These are phyloP conservation scores for Pseudolycoriella hygida DNA, from an alignment of 2,888 invertebrate species.

Conservation along the genomic window DNA sequence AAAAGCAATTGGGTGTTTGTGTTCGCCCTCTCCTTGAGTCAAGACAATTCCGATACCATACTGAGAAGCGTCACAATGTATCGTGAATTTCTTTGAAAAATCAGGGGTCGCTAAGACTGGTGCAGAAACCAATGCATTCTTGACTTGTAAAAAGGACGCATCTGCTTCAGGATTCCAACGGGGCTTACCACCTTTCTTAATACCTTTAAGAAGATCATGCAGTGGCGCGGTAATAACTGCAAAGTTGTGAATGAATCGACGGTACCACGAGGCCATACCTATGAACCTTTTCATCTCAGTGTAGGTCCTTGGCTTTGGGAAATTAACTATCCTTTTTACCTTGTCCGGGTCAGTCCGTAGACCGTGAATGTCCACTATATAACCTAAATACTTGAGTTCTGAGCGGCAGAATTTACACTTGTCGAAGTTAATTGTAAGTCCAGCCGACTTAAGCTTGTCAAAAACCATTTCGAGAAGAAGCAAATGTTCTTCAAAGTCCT, in stretches of 20 bases:
- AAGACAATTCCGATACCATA: no score
- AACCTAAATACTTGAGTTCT: no score
- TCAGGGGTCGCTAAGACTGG: neutral
- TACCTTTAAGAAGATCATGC: no score
- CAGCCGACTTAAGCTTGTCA: no score
- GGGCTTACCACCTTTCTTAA: neutral
- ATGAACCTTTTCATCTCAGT: no score
- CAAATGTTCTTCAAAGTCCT: no score
- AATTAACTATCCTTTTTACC: slow-evolving; percentile 6
- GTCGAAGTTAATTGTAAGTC: no score
- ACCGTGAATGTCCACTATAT: neutral
- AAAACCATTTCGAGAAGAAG: neutral
- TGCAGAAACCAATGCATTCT: no score
- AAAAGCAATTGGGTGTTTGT: no score
- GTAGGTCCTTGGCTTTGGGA: slow-evolving; percentile 6
- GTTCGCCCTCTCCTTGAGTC: no score
- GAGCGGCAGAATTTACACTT: no score
- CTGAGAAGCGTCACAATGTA: neutral
- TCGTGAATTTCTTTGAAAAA: neutral
- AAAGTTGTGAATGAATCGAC: neutral
- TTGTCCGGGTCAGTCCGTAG: neutral
- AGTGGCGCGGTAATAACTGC: no score
- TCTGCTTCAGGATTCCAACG: neutral
- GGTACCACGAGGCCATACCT: slow-evolving; percentile 2
- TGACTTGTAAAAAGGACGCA: neutral